phyloP scores from a whole-genome alignment of 1,140 invertebrate genomes.

The Ips typographus region DNA sequence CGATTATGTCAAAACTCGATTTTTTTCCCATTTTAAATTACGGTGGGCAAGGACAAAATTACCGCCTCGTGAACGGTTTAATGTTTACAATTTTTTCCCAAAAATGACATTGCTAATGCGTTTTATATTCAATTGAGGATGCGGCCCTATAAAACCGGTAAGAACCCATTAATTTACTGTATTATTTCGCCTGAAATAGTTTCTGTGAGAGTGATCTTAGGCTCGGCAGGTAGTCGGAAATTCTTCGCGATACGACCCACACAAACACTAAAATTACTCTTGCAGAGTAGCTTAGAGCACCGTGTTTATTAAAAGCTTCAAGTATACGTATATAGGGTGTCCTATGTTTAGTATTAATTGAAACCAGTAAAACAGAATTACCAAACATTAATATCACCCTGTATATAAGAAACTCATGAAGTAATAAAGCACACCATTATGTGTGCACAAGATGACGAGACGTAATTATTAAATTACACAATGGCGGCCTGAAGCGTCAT shows the following conservation, averaged over 20 bases:
- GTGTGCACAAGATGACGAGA: constrained; percentile 27
- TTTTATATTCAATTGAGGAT: constrained; percentile 18
- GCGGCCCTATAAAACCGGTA: too few species aligned
- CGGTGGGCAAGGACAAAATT: constrained; percentile 13
- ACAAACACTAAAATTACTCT: neutral
- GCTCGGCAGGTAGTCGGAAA: constrained; percentile 2
- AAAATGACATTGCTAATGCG: constrained; percentile 26
- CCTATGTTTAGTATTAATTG: neutral
- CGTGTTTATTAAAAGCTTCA: constrained; percentile 21
- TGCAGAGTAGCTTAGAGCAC: constrained; percentile 8
- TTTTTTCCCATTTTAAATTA: constrained; percentile 20
- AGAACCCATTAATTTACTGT: too few species aligned
- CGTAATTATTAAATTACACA: constrained; percentile 32
- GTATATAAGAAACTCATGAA: constrained; percentile 17
- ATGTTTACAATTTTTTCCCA: constrained; percentile 20
- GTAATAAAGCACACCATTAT: constrained; percentile 31
- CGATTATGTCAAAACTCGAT: neutral
- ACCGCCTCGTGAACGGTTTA: constrained; percentile 16
- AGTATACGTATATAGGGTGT: neutral
- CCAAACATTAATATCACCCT: neutral
- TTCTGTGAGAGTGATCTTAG: neutral
- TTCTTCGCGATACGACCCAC: neutral
- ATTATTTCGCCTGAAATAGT: neutral
- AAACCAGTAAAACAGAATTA: neutral
- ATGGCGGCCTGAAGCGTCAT: neutral